Base-by-base conservation (phyloP, 2,888 invertebrate species). In the Slavum lentiscoides region DNA sequence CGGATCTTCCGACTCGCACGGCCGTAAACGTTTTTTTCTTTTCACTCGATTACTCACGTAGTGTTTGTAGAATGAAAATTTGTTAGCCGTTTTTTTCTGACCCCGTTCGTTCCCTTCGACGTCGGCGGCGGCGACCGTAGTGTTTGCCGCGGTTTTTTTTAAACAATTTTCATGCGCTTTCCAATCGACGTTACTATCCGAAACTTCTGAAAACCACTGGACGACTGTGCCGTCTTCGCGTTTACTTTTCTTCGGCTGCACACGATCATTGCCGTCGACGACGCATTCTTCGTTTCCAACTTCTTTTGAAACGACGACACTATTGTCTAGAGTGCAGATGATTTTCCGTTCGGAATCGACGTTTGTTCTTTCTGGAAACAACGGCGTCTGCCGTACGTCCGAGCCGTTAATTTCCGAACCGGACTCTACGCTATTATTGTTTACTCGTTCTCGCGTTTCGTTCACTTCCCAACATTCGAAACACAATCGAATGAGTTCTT, bases 401-500 rank as follows among this genome's bases (percentile, higher is more conserved):
- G 49, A n/a, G 9, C 49, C 37, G n/a, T 19, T 55, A 2, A 53
- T 62, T 62, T 61, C 4, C 17, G n/a, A 30, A 62, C 64, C 39
- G 15, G 55, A 19, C 7, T 23, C 9, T 11, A 37, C 1, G 49
- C 61, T 69, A 15, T 49, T 67, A 11, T 49, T 67, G 6, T 61
- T 55, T 39, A 53, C 61, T 39, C 21, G 59, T n/a, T 21, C 21
- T 53, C 53, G 77, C 39, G 59, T 64, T 62, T 77, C 77, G 9
- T 72, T 69, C 17, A 43, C 80, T 72, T 80, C 80, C 80, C 80
- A 80, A 72, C 21, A 72, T 43, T 72, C 64, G 58, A 80, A 80
- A 72, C 80, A 80, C 37, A 62, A 43, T n/a, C 30, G 70, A 43
- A 72, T 80, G 19, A 80, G 53, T 6, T 80, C 62, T 39, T 80